These are phyloP conservation scores for Drosophila sp. DNA, from an alignment of 1,140 invertebrate genomes.

Conservation along the genomic window DNA sequence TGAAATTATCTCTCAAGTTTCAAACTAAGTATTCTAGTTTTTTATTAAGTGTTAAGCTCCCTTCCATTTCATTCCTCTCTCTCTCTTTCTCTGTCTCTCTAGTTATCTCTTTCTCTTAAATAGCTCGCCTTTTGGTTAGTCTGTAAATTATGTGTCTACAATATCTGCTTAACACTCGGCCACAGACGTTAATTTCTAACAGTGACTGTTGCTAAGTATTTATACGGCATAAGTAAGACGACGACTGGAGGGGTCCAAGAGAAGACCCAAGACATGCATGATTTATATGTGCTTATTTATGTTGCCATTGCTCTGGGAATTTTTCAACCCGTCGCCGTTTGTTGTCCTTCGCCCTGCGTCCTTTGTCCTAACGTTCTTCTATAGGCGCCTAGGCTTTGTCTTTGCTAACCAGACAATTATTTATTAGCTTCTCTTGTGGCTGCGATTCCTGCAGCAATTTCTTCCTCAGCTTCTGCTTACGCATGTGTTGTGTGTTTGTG, in stretches of 20 bases:
- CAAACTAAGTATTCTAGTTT: no score
- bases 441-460: conserved; percentile 39
- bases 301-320: conserved; percentile 52
- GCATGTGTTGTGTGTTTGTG: conserved; percentile 20
- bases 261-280: conserved; percentile 51
- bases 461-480: conserved; percentile 4
- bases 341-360: conserved; percentile 12
- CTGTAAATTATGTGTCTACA: conserved; percentile 31
- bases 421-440: conserved; percentile 66
- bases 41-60: no score
- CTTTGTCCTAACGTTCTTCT: not conserved
- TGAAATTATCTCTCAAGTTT: no score
- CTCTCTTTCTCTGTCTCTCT: no score
- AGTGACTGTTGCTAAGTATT: conserved; percentile 49
- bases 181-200: conserved; percentile 64
- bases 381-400: conserved; percentile 63
- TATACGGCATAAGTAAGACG: conserved; percentile 31
- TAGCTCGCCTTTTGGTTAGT: not conserved
- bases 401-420: conserved; percentile 77
- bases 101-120: no score
- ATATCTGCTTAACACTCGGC: conserved; percentile 19
- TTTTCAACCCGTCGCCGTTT: conserved; percentile 56
- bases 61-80: no score
- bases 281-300: conserved; percentile 76
- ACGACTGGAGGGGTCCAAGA: not conserved